Evolutionary conservation across 2,113 vertebrate species (phyloP).

Genomic region (Aldabrachelys gigantea): DNA sequence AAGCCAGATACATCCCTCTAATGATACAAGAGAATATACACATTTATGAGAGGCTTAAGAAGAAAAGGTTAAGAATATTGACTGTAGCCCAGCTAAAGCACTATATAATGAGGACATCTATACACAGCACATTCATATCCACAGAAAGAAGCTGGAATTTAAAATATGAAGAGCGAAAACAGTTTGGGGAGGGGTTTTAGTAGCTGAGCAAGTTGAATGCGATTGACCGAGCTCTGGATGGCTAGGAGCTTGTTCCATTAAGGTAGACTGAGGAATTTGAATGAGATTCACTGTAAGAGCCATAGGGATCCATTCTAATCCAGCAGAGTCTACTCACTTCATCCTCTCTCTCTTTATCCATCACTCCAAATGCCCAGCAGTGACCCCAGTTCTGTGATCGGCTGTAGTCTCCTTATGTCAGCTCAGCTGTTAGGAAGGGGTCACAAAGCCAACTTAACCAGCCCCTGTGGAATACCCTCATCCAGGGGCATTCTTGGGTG

Average conservation of each 20-base stretch:
- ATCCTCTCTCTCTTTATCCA: background rate
- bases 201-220: background rate
- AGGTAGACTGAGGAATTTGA: background rate
- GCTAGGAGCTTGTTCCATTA: background rate
- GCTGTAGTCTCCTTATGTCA: background rate
- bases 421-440: rapidly evolving
- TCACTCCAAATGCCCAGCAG: background rate
- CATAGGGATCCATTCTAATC: background rate
- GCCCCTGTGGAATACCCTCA: background rate
- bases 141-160: constrained; percentile 60
- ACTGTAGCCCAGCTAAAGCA: constrained; percentile 48
- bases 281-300: background rate
- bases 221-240: background rate
- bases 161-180: background rate
- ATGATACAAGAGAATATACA: constrained; percentile 26
- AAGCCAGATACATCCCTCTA: constrained; percentile 61
- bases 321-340: background rate
- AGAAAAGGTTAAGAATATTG: constrained; percentile 43
- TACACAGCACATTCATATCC: constrained; percentile 27
- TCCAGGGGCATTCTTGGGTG: background rate
- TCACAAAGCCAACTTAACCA: background rate
- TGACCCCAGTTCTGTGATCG: background rate
- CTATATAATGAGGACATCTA: constrained; percentile 55
- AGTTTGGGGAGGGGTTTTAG: background rate
- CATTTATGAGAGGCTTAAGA: constrained; percentile 44